Evolutionary conservation across 1,140 invertebrate species (phyloP).

Genomic region (Vanessa tameamea): DNA sequence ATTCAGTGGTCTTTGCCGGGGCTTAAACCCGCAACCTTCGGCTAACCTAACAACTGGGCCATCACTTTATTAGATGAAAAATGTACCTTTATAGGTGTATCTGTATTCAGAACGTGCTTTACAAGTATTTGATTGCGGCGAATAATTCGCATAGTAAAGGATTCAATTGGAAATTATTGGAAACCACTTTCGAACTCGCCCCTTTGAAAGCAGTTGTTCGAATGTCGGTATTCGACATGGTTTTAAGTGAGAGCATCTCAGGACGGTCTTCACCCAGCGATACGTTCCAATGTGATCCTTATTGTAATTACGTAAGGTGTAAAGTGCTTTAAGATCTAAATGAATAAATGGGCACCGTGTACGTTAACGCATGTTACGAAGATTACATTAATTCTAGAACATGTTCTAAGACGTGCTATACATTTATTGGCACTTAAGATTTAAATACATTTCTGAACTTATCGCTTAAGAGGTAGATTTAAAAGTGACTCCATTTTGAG

Average conservation of each 20-base stretch:
- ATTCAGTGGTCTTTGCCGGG: no score
- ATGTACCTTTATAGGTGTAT: no score
- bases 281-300: background rate
- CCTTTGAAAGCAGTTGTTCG: constrained; percentile 32
- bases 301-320: background rate
- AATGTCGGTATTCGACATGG: constrained; percentile 28
- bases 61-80: no score
- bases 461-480: background rate
- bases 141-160: constrained; percentile 27
- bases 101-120: background rate
- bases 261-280: background rate
- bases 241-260: constrained; percentile 7
- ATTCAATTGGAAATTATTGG: constrained; percentile 29
- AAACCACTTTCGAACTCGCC: constrained; percentile 33
- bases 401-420: constrained; percentile 23
- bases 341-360: background rate
- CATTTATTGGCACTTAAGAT: constrained; percentile 29
- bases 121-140: constrained; percentile 9
- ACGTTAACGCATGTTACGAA: constrained; percentile 23
- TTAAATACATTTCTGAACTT: constrained; percentile 17
- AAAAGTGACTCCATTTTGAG: background rate
- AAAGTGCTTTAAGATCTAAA: background rate
- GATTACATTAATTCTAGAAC: constrained; percentile 35
- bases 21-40: no score
- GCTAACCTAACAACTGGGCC: no score